Evolutionary conservation across 2,888 invertebrate genomes (phyloP).

Genomic region (Temnothorax rugatulus): DNA sequence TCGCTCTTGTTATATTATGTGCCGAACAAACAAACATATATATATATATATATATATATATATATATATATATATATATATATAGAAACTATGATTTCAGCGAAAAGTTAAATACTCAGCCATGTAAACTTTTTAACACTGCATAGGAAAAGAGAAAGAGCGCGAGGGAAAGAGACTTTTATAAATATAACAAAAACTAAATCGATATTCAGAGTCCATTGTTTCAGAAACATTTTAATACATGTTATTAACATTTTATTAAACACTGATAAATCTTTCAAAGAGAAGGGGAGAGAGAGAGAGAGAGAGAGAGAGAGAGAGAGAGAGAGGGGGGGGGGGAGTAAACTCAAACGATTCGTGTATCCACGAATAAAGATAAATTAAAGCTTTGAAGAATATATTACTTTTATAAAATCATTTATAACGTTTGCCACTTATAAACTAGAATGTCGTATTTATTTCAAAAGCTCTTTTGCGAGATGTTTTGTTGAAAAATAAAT

Average conservation of each 20-base stretch:
- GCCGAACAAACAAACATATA: neutral
- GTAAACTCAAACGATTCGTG: neutral
- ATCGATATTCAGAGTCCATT: neutral
- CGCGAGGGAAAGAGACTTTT: neutral
- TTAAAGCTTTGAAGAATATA: conserved; percentile 13
- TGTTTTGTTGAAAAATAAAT: neutral
- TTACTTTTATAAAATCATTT: conserved; percentile 13
- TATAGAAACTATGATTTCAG: conserved; percentile 3
- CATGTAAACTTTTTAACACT: neutral
- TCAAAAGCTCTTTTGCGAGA: neutral
- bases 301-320: too few relatives aligned
- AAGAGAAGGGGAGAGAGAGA: neutral
- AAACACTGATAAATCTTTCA: neutral
- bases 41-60: neutral
- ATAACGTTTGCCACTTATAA: conserved; percentile 3
- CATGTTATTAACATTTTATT: conserved; percentile 24
- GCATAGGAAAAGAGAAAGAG: neutral
- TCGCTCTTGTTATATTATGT: neutral
- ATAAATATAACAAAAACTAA: conserved; percentile 2
- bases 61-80: neutral
- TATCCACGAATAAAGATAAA: neutral
- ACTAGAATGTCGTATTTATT: neutral
- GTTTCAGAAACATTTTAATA: neutral
- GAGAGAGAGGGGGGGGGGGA: too few relatives aligned
- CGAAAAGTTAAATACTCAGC: neutral